Conservation (phyloP, 2,888 invertebrate species). For the Onchidella celtica region DNA sequence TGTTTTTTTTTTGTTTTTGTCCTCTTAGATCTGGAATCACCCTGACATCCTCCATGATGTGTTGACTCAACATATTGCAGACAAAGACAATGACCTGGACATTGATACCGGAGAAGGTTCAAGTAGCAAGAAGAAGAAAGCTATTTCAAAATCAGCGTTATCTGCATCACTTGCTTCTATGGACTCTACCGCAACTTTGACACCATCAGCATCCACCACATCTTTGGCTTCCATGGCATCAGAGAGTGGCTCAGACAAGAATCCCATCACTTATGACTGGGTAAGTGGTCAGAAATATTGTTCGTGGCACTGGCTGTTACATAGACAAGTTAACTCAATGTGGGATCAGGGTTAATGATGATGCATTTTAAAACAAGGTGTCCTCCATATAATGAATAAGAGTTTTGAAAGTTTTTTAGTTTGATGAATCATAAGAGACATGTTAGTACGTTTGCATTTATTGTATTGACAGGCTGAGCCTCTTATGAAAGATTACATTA, state of each 20-base stretch:
- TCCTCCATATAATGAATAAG: too few relatives aligned
- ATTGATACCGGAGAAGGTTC: constrained; percentile 69
- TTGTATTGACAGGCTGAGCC: constrained; percentile 81
- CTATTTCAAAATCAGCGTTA: constrained; percentile 45
- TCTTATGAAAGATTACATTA: constrained; percentile 85
- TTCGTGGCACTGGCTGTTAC: too few relatives aligned
- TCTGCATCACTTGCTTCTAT: constrained; percentile 46
- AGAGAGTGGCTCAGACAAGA: constrained; percentile 46
- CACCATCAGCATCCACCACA: constrained; percentile 50
- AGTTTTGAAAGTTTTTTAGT: too few relatives aligned
- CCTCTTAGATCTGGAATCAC: constrained; percentile 82
- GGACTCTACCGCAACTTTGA: constrained; percentile 45
- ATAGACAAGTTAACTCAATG: too few relatives aligned
- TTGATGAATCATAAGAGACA: too few relatives aligned
- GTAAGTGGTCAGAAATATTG: constrained; percentile 56
- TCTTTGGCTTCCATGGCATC: constrained; percentile 52
- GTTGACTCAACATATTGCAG: constrained; percentile 70
- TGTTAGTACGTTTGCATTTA: too few relatives aligned
- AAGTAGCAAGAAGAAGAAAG: constrained; percentile 60
- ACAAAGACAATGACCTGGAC: constrained; percentile 78
- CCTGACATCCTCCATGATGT: constrained; percentile 80
- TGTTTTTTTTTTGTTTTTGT: too few relatives aligned
- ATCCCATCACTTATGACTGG: constrained; percentile 71
- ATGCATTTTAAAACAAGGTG: too few relatives aligned
- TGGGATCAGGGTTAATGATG: too few relatives aligned